phyloP scores from a whole-genome alignment of 2,113 vertebrate species.

The Neolamprologus longior region DNA sequence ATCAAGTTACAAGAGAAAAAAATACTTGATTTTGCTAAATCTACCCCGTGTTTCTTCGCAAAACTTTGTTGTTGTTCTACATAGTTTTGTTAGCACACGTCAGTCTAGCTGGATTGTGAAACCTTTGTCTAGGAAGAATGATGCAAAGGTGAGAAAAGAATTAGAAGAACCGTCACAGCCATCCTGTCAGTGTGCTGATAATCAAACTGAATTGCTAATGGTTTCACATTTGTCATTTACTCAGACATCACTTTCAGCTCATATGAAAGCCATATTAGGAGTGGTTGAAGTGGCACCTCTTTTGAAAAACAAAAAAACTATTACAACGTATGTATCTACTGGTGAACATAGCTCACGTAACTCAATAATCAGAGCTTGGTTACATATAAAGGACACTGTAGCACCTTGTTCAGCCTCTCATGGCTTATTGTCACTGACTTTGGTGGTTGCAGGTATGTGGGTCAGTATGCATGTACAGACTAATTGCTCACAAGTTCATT shows the following conservation, averaged over 20 bases:
- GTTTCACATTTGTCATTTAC: not conserved
- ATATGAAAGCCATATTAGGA: not conserved
- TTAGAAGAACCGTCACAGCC: not conserved
- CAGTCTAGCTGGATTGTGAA: not conserved
- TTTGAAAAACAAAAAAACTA: not conserved
- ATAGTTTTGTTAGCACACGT: not conserved
- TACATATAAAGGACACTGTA: not conserved
- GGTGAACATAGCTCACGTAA: not conserved
- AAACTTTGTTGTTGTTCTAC: not conserved
- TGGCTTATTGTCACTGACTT: not conserved
- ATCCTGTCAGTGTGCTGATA: not conserved
- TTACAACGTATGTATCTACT: not conserved
- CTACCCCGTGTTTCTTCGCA: not conserved
- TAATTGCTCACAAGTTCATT: not conserved
- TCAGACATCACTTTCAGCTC: not conserved
- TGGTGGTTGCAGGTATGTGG: not conserved
- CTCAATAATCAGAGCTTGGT: not conserved
- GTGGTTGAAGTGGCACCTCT: not conserved
- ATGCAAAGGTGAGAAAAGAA: not conserved
- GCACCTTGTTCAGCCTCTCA: not conserved
- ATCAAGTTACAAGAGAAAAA: not conserved
- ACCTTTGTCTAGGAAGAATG: not conserved
- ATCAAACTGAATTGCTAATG: not conserved
- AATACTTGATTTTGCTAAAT: not conserved
- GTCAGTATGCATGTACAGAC: not conserved